Percentiles rank a stretch among this genome's conserved stretches.
phyloP scores from a whole-genome alignment of 37 sponge, comb jelly and placozoan genomes.

The Axinella damicornis region DNA sequence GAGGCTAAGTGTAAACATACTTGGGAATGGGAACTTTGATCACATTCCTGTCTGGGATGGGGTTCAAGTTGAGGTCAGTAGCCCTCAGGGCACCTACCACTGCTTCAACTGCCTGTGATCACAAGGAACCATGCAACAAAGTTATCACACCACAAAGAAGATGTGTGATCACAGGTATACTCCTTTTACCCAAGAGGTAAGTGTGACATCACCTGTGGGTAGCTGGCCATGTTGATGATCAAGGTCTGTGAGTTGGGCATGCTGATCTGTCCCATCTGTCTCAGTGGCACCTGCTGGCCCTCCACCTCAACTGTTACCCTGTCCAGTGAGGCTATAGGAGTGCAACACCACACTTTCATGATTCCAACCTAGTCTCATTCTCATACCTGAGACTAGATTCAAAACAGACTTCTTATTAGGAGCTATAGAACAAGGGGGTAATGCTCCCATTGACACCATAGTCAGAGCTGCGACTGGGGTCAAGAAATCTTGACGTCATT shows the following conservation, averaged over 20 bases:
- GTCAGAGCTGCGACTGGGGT: too few relatives aligned
- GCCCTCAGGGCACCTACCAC: too few relatives aligned
- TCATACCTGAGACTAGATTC: neutral
- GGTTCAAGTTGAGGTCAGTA: too few relatives aligned
- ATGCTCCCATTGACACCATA: too few relatives aligned
- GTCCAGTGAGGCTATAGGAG: constrained; percentile 59
- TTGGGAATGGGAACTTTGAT: constrained; percentile 82
- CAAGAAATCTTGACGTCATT: too few relatives aligned
- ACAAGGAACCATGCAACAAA: neutral
- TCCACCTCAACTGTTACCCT: constrained; percentile 45
- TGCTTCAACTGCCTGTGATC: constrained; percentile 43
- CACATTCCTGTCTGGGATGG: too few relatives aligned
- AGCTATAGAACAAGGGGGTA: too few relatives aligned
- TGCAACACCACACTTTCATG: too few relatives aligned
- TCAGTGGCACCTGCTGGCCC: constrained; percentile 54
- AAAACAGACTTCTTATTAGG: neutral
- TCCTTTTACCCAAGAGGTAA: too few relatives aligned
- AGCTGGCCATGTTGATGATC: constrained; percentile 62
- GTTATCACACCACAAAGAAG: too few relatives aligned
- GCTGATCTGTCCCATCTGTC: constrained; percentile 67
- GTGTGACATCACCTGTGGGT: constrained; percentile 82
- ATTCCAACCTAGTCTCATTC: neutral
- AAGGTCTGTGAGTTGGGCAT: constrained; percentile 71
- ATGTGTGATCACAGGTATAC: too few relatives aligned
- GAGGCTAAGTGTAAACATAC: constrained; percentile 54